phyloP scores from a whole-genome alignment of 2,888 invertebrate species.

The Aphodius sticticus region DNA sequence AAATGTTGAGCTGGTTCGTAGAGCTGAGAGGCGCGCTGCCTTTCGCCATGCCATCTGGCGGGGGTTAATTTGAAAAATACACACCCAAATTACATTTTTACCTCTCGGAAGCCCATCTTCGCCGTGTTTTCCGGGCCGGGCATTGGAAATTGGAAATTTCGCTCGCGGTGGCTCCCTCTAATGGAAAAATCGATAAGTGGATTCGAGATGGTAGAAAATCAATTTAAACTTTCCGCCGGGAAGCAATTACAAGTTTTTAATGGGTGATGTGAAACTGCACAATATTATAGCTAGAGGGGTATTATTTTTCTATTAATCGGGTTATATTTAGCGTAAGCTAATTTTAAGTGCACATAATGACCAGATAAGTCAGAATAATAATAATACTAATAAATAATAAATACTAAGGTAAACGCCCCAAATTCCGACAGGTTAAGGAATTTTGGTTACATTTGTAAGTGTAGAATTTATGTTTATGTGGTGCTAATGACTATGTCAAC shows the following conservation, averaged over 20 bases:
- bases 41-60: neutral
- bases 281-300: neutral
- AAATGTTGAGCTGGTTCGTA: neutral
- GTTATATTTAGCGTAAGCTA: too few species aligned
- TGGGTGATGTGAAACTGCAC: neutral
- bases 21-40: neutral
- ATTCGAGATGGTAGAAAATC: neutral
- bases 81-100: neutral
- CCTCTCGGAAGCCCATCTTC: conserved; percentile 1
- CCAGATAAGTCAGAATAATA: too few species aligned
- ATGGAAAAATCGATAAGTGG: neutral
- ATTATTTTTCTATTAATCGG: too few species aligned
- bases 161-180: neutral
- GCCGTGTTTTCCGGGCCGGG: conserved; percentile 1
- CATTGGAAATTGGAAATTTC: conserved; percentile 10
- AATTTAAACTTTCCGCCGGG: neutral
- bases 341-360: too few species aligned
- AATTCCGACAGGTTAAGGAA: too few species aligned
- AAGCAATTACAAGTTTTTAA: neutral
- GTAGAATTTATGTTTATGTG: too few species aligned
- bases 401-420: too few species aligned
- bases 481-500: too few species aligned
- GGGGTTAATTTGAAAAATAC: conserved; percentile 4
- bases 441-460: too few species aligned
- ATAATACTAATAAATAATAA: too few species aligned